Base-by-base conservation (phyloP, 2,797 vertebrate genomes). In the Falco novaeseelandiae region DNA sequence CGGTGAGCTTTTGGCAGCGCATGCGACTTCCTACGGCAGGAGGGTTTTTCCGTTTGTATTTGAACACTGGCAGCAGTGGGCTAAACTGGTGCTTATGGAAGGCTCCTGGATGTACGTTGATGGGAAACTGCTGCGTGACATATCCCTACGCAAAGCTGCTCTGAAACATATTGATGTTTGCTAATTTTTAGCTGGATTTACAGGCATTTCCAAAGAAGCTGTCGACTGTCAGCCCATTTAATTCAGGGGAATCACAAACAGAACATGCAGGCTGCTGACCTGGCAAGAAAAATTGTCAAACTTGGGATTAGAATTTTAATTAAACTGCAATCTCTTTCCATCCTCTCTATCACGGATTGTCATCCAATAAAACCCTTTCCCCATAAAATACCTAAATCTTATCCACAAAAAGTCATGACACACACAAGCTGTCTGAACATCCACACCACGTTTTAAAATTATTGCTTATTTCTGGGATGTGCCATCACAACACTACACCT, bases 241-340 rank as follows among this genome's bases (percentile, higher is more conserved):
- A 97, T 96, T 96, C 96, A 94, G n/a, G 40, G 93, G 95, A 96
- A 96, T 89, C 85, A 92, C 89, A 95, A 96, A 96, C 30, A 97
- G 96, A 96, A 97, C 96, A 71, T 54, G 92, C 83, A 95, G 93
- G 96, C 94, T 98, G 98, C 97, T 98, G 94, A 98, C 98, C 98
- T 98, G 98, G 98, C 98, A 98, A 98, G 98, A 98, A 97, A 95
- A 96, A 97, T 83, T 85, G 94, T 96, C 96, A 98, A 97, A 95
- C 51, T 83, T 96, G 97, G 99, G 98, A 98, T 98, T 98, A 98
- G 98, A 98, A 97, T 98, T 97, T 98, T 98, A 98, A 98, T 98
- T 97, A 96, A 98, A 98, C 71, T 89, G 92, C 96, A 97, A 96
- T 97, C 96, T 94, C 94, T 80, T 97, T 96, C 96, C 93, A 97